These are phyloP conservation scores for Nasonia giraulti DNA, from an alignment of 1,140 invertebrate species.

Conservation along the genomic window DNA sequence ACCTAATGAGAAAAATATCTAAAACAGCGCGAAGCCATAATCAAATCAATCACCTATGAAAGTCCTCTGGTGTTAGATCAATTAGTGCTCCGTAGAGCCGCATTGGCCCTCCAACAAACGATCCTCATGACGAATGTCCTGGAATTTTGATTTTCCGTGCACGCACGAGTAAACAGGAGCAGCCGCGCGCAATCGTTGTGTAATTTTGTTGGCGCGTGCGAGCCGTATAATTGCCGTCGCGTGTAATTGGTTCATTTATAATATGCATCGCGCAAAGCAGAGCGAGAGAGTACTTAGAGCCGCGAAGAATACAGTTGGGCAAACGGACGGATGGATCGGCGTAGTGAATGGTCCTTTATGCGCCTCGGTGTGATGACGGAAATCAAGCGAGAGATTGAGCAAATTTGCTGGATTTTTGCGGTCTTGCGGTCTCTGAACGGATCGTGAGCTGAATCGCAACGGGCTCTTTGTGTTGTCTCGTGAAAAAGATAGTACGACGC, in stretches of 20 bases:
- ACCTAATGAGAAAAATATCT: too few relatives aligned
- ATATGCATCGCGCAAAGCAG: slow-evolving; percentile 22
- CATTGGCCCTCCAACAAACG: neutral
- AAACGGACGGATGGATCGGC: slow-evolving; percentile 13
- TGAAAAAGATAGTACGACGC: neutral
- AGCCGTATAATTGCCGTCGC: slow-evolving; percentile 35
- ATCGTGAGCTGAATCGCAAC: neutral
- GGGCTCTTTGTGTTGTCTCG: too few relatives aligned
- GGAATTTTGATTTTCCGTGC: slow-evolving; percentile 24
- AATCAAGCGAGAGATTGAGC: neutral
- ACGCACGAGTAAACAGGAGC: neutral
- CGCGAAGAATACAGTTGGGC: neutral
- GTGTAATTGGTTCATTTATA: slow-evolving; percentile 49
- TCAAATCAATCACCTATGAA: neutral
- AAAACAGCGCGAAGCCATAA: neutral
- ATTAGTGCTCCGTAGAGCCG: neutral
- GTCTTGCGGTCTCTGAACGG: too few relatives aligned
- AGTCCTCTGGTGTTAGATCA: neutral
- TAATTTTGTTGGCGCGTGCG: neutral
- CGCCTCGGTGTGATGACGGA: neutral
- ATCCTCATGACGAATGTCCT: slow-evolving; percentile 18
- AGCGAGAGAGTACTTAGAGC: neutral
- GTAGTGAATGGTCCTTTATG: neutral
- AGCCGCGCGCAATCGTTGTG: slow-evolving; percentile 1
- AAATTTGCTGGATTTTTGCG: too few relatives aligned